Percentiles rank a stretch among this genome's conserved stretches.
Evolutionary conservation across 2,797 vertebrate species (phyloP).

Genomic region (Falco biarmicus): DNA sequence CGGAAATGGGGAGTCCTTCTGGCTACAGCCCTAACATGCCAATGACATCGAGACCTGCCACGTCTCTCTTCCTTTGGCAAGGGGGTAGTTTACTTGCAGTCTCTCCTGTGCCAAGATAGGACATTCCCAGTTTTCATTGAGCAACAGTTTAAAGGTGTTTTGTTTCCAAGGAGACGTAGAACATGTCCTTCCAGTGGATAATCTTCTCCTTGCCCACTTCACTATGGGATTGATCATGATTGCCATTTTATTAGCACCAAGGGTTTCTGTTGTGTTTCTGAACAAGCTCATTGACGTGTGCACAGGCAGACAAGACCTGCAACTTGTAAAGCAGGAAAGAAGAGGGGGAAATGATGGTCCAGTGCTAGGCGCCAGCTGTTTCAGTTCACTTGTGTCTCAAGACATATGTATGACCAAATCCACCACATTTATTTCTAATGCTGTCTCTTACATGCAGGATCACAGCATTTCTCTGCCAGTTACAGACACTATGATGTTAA

Average conservation of each 20-base stretch:
- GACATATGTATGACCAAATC: not conserved
- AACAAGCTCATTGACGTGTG: not conserved
- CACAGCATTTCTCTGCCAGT: not conserved
- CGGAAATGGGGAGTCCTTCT: not conserved
- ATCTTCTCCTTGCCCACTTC: not conserved
- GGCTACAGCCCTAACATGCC: not conserved
- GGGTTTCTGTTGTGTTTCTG: not conserved
- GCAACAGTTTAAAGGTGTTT: not conserved
- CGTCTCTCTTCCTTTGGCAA: not conserved
- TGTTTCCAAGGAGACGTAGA: not conserved
- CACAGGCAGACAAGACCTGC: not conserved
- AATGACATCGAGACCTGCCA: not conserved
- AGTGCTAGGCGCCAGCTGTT: not conserved
- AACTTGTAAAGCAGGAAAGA: not conserved
- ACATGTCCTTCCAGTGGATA: not conserved
- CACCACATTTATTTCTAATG: not conserved
- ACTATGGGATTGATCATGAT: not conserved
- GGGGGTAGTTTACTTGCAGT: not conserved
- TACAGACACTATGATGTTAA: constrained; percentile 4
- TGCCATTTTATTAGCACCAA: not conserved
- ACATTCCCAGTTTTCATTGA: not conserved
- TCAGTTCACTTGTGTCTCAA: not conserved
- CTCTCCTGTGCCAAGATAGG: not conserved
- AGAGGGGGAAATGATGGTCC: not conserved
- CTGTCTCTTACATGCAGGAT: not conserved